Conservation (phyloP, 2,888 invertebrate species). For the Atrina japonica region DNA sequence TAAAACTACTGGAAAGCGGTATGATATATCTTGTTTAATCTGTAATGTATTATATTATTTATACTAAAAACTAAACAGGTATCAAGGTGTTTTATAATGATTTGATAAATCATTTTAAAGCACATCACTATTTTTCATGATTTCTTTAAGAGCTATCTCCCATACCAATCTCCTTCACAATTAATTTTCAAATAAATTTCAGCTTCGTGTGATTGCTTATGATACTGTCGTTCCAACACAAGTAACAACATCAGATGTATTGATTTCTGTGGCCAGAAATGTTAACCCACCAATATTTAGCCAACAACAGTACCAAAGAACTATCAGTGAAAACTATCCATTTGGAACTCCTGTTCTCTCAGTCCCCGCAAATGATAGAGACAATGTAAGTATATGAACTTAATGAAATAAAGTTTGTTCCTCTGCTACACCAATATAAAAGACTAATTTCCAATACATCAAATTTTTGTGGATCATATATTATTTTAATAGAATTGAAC, state of each 20-base stretch:
- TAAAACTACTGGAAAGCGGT: too few species aligned
- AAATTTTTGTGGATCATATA: background rate
- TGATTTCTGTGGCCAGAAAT: conserved; percentile 50
- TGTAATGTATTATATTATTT: too few species aligned
- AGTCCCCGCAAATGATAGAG: conserved; percentile 57
- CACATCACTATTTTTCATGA: too few species aligned
- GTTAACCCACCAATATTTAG: conserved; percentile 48
- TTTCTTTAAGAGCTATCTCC: too few species aligned
- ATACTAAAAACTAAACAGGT: too few species aligned
- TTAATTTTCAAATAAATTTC: too few species aligned
- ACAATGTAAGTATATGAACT: conserved; percentile 54
- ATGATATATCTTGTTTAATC: too few species aligned
- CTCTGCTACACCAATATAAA: background rate
- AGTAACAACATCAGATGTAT: conserved; percentile 49
- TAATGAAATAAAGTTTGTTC: too few species aligned
- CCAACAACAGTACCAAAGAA: conserved; percentile 37
- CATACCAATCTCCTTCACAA: too few species aligned
- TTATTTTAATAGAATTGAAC: background rate
- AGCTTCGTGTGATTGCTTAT: conserved; percentile 52
- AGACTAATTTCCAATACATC: background rate
- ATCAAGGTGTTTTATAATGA: too few species aligned
- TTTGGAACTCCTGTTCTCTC: conserved; percentile 56
- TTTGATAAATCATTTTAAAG: too few species aligned
- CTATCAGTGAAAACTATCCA: conserved; percentile 53
- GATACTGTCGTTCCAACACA: conserved; percentile 43